Evolutionary conservation across 2,797 vertebrate species (phyloP).

Genomic region (Natrix natrix): DNA sequence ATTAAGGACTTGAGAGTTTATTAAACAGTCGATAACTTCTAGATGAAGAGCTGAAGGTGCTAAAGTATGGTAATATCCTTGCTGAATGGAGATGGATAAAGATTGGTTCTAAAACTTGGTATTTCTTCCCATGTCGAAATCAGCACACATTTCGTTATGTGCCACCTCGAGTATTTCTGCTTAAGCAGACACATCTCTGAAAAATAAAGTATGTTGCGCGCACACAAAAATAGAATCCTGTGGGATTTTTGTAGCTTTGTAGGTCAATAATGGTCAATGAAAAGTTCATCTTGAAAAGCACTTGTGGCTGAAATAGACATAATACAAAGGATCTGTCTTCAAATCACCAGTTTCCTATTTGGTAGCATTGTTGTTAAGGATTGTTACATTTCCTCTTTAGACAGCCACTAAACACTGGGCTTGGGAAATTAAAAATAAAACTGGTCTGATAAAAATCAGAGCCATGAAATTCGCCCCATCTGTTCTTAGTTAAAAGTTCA

Average conservation of each 20-base stretch:
- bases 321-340: not conserved
- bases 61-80: not conserved
- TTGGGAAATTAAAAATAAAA: not conserved
- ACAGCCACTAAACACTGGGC: not conserved
- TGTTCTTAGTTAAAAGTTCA: not conserved
- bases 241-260: not conserved
- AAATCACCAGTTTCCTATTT: not conserved
- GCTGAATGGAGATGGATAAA: not conserved
- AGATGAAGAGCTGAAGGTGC: not conserved
- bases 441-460: not conserved
- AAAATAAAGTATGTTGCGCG: not conserved
- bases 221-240: not conserved
- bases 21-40: not conserved
- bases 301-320: not conserved
- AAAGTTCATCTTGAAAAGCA: not conserved
- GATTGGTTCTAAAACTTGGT: not conserved
- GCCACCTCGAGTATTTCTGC: not conserved
- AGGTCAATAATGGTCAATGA: not conserved
- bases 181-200: not conserved
- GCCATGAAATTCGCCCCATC: not conserved
- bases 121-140: not conserved
- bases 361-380: not conserved
- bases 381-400: not conserved
- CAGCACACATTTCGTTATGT: not conserved
- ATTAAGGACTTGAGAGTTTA: not conserved